Evolutionary conservation across 2,888 invertebrate species (phyloP), one percentile per base, ranked within the genome.

Genomic region (Rhyacophila evoluta): DNA sequence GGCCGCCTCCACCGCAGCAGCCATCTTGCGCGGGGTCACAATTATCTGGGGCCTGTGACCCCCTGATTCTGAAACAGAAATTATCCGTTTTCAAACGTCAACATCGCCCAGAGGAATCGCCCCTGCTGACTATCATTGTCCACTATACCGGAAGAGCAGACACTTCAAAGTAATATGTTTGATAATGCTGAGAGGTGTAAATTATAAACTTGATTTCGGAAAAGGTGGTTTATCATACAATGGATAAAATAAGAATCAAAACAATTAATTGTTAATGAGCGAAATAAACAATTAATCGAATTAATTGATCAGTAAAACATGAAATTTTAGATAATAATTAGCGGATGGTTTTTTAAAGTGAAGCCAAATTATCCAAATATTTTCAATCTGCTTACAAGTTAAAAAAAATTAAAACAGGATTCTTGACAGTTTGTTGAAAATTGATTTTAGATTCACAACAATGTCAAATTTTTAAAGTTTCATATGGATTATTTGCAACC

Each of bases 31-130:
- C 1, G 94, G 92, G 3, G 93, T 93, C 6, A 95, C 93, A 81
- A 95, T 95, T 81, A 95, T 94, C 82, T 94, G 94, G n/a, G 94
- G 94, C 79, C 94, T 68, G 55, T 73, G 76, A 27, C 81, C 78
- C 27, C 81, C 82, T 11, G 75, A 74, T 69, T 82, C 81, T 80
- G 73, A 55, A 78, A 80, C n/a, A 37, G 27, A 72, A 72, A 72
- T 37, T 55, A 55, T 55, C 55, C 55, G 55, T 55, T 33, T 33
- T 55, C 55, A 55, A 55, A 55, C 29, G 55, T 55, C 55, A 55
- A 55, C 29, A 33, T 55, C 6, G 19, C 1, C 55, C 55, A 10
- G 15, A n/a, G n/a, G n/a, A n/a, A 19, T 55, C 55, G 55, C 15
- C 55, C 55, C 8, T 8, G 55, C 3, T 8, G 55, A 55, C 8